These are phyloP conservation scores for Monodelphis domestica DNA, from an alignment of 2,797 vertebrate species.

Conservation along the genomic window DNA sequence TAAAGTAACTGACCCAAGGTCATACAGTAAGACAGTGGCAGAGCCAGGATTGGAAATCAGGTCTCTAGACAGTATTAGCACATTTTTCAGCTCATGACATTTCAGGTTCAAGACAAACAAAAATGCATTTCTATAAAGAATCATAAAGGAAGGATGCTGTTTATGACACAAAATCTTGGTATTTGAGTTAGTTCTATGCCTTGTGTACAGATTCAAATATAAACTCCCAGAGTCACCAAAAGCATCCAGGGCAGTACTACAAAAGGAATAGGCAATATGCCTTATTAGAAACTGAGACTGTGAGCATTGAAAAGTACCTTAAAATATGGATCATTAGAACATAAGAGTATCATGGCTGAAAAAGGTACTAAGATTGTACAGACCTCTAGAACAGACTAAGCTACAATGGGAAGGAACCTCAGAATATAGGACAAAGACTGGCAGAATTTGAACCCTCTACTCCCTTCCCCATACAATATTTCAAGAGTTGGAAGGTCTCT, in stretches of 20 bases:
- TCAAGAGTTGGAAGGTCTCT: not conserved
- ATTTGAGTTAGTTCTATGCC: slow-evolving; percentile 32
- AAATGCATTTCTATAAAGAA: slow-evolving; percentile 15
- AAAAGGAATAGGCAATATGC: slow-evolving; percentile 23
- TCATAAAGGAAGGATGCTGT: not conserved
- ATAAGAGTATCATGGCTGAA: not conserved
- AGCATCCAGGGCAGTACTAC: slow-evolving; percentile 26
- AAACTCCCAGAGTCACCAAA: slow-evolving; percentile 34
- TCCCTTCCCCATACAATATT: not conserved
- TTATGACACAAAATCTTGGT: not conserved
- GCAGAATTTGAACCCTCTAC: not conserved
- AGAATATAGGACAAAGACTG: not conserved
- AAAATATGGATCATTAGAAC: not conserved
- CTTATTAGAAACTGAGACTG: not conserved
- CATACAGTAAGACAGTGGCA: not conserved
- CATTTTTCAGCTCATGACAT: not conserved
- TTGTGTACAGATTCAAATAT: slow-evolving; percentile 44
- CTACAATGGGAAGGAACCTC: not conserved
- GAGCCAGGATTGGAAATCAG: not conserved
- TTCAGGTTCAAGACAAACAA: slow-evolving; percentile 42
- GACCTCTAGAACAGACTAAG: not conserved
- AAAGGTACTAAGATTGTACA: not conserved
- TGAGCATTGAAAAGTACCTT: not conserved
- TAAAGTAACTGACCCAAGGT: not conserved
- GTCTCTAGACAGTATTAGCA: not conserved